Evolutionary conservation across 2,113 vertebrate genomes (phyloP), one percentile per base, ranked within the genome.

Genomic region (Alaudala cheleensis): DNA sequence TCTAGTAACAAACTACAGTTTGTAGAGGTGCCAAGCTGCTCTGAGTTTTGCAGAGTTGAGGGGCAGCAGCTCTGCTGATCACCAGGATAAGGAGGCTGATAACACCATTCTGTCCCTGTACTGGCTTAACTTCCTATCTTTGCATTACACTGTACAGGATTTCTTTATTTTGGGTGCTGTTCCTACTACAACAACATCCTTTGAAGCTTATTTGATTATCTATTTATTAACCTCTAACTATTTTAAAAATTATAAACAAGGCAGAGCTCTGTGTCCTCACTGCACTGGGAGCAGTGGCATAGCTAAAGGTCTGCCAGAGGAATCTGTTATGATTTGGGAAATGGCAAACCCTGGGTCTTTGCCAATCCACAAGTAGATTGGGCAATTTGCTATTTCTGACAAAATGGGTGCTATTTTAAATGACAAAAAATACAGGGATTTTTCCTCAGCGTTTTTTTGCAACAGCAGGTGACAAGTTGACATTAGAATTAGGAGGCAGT

Each of bases 361-460:
- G 83, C 69, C 95, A 91, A 3, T 56, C 56, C 88, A 76, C 39
- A 72, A 69, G 76, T 11, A 42, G 54, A 42, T 20, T 42, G 79
- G 74, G 58, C 45, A 77, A 20, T 76, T 93, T 61, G 37, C 79
- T 96, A 5, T 82, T 88, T 69, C 62, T 88, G 62, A 73, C 54
- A 69, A 57, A 28, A 64, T 12, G 24, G 50, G 45, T 82, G 39
- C 45, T 45, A 42, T 83, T 88, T 65, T 34, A 77, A 80, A 83
- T 77, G 25, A 76, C 50, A 4, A 47, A 85, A 91, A 82, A 17
- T 13, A 22, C 0, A 0, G 0, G 20, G 8, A 1, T 0, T 51
- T 74, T 56, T 85, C 22, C 58, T 92, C 10, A 0, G 26, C n/a
- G 60, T 23, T 65, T 82, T 82, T 79, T 65, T 76, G 17, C 28